These are phyloP conservation scores for Eolophus roseicapilla DNA, from an alignment of 2,113 vertebrate genomes.

Conservation along the genomic window DNA sequence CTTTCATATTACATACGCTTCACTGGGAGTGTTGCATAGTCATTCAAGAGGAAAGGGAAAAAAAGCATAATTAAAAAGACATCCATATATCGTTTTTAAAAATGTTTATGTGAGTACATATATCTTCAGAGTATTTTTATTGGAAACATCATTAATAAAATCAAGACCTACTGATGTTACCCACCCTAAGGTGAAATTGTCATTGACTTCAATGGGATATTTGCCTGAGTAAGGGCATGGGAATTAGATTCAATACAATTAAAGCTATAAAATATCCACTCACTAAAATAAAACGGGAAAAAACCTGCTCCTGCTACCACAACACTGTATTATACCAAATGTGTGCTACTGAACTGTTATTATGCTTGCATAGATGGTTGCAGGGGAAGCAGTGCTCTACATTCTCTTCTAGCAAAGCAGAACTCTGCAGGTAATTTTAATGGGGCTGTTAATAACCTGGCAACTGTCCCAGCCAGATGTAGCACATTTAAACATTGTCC, in stretches of 20 bases:
- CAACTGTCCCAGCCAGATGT: constrained; percentile 65
- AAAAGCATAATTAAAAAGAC: not conserved
- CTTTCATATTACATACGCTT: not conserved
- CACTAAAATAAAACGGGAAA: not conserved
- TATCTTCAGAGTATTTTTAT: not conserved
- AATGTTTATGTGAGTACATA: not conserved
- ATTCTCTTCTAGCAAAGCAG: constrained; percentile 1
- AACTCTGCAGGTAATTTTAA: constrained; percentile 68
- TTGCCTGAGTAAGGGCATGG: not conserved
- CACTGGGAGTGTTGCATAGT: not conserved
- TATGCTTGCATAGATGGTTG: not conserved
- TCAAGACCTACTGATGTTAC: not conserved
- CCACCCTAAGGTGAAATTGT: not conserved
- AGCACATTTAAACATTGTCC: constrained; percentile 59
- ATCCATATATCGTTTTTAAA: not conserved
- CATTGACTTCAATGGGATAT: not conserved
- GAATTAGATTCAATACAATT: not conserved
- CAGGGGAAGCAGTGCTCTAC: not conserved
- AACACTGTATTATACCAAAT: not conserved
- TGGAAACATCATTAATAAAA: not conserved
- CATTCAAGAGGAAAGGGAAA: not conserved
- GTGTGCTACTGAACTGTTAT: not conserved
- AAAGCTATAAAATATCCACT: not conserved
- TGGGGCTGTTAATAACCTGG: constrained; percentile 68
- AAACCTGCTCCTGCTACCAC: not conserved